A percentile compares a stretch with the other conserved stretches of the same genome.
Evolutionary conservation across 2,113 vertebrate genomes (phyloP).

Genomic region (Lampris incognitus): DNA sequence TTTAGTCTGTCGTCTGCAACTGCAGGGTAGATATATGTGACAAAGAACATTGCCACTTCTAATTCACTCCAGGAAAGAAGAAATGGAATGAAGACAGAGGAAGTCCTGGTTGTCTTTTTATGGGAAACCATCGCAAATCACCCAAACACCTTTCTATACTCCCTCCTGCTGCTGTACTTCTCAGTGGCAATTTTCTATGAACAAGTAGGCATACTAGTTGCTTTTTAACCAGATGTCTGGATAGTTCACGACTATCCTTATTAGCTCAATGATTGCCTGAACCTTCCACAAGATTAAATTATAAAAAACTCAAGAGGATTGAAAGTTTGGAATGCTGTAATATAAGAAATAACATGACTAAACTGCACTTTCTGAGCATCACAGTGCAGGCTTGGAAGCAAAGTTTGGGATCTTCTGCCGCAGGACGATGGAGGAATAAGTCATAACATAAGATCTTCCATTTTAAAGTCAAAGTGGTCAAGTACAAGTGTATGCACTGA

Average conservation of each 20-base stretch:
- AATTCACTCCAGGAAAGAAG: conserved; percentile 82
- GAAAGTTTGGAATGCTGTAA: conserved; percentile 25
- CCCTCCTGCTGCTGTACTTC: conserved; percentile 50
- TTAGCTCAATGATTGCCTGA: conserved; percentile 21
- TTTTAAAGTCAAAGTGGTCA: conserved; percentile 43
- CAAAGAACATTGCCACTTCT: conserved; percentile 78
- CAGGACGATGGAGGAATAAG: conserved; percentile 54
- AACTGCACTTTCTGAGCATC: conserved; percentile 52
- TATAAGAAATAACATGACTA: conserved; percentile 21
- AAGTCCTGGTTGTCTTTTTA: conserved; percentile 66
- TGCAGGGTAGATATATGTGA: conserved; percentile 71
- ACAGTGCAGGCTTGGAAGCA: conserved; percentile 5
- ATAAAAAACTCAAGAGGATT: conserved; percentile 71
- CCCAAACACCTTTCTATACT: conserved; percentile 31
- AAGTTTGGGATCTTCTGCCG: conserved; percentile 53
- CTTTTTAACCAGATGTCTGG: conserved; percentile 51
- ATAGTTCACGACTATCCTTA: conserved; percentile 36
- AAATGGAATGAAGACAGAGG: conserved; percentile 77
- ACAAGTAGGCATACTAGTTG: conserved; percentile 9
- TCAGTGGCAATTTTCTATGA: conserved; percentile 58
- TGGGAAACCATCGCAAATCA: conserved; percentile 50
- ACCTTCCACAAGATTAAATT: conserved; percentile 35
- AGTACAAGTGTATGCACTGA: conserved; percentile 26
- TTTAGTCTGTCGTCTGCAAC: conserved; percentile 62
- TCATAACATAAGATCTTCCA: conserved; percentile 63